phyloP scores from a whole-genome alignment of 2,113 vertebrate genomes.

The Todiramphus chloris region DNA sequence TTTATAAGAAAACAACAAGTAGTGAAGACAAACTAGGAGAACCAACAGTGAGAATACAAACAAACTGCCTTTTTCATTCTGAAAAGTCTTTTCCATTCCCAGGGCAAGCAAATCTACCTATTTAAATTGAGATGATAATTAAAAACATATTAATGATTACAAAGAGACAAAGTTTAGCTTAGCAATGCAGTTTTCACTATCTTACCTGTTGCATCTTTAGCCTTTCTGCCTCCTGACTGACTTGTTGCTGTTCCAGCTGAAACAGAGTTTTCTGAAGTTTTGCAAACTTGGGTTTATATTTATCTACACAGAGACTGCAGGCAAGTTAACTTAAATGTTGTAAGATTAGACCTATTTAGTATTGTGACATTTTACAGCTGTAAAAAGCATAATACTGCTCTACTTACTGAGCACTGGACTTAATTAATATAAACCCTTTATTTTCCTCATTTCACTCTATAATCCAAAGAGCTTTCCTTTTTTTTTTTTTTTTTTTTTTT shows the following conservation, averaged over 20 bases:
- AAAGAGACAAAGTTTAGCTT: neutral
- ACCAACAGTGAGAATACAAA: neutral
- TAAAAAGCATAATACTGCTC: neutral
- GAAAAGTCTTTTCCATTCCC: neutral
- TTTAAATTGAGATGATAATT: neutral
- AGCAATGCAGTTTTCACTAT: neutral
- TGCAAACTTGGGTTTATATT: neutral
- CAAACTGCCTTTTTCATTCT: neutral
- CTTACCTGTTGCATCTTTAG: neutral
- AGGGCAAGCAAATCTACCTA: neutral
- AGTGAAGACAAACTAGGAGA: neutral
- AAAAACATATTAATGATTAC: neutral
- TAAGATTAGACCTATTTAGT: neutral
- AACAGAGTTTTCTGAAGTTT: neutral
- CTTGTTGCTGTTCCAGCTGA: neutral
- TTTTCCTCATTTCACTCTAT: neutral
- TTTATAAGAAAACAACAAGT: neutral
- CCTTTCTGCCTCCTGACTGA: neutral
- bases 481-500: accelerated
- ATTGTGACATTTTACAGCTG: neutral
- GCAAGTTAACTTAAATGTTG: neutral
- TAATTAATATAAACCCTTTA: neutral
- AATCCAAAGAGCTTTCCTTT: neutral
- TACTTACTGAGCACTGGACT: neutral
- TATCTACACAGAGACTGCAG: neutral